Percentiles rank a stretch among this genome's conserved stretches.
Conservation (phyloP, 2,113 vertebrate genomes). For the Psammodynastes pulverulentus region DNA sequence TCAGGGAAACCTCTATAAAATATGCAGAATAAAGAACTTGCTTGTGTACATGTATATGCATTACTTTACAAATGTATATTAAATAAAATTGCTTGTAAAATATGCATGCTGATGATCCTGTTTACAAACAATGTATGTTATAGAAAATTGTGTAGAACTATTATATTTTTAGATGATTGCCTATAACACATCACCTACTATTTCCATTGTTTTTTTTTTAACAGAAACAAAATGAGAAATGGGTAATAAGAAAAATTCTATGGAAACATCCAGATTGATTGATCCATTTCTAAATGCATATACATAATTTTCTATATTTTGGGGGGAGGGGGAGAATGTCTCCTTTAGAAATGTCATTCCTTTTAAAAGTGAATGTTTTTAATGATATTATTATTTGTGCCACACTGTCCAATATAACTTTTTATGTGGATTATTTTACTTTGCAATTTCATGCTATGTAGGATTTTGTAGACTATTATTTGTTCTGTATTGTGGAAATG, state of each 20-base stretch:
- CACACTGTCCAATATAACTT: background rate
- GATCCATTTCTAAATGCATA: background rate
- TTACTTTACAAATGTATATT: background rate
- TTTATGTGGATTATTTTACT: background rate
- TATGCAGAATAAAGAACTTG: background rate
- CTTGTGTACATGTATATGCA: background rate
- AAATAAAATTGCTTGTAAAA: background rate
- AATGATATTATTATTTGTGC: background rate
- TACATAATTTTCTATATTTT: constrained; percentile 31
- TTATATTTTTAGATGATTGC: background rate
- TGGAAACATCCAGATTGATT: background rate
- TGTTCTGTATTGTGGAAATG: background rate
- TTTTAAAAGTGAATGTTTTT: constrained; percentile 23
- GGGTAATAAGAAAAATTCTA: background rate
- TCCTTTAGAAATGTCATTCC: constrained; percentile 15
- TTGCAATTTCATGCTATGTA: background rate
- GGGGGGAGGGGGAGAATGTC: background rate
- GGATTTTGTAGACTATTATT: background rate
- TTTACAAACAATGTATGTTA: background rate
- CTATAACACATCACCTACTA: no score
- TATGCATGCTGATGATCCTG: background rate
- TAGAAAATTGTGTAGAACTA: background rate
- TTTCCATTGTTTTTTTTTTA: background rate
- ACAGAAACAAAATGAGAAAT: background rate
- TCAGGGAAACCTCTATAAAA: background rate